Evolutionary conservation across 2,888 invertebrate genomes (phyloP), one percentile per base, ranked within the genome.

Genomic region (Deilephila elpenor): DNA sequence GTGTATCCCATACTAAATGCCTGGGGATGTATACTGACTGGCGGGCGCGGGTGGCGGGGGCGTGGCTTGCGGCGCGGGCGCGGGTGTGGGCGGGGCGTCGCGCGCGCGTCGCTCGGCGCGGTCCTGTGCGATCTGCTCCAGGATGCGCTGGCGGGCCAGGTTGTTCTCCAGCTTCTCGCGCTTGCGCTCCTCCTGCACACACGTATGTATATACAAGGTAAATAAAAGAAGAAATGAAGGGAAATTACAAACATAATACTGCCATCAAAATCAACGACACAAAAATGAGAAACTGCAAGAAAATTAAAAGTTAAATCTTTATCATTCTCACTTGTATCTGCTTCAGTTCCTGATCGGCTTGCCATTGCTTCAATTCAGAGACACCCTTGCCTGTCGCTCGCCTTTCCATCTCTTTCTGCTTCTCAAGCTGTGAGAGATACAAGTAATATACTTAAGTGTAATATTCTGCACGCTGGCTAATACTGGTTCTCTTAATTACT

Each of bases 41-140:
- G 84, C 73, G 78, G 79, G 29, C 79, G n/a, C 37, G 76, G 76
- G 51, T 77, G 70, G 59, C 74, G 53, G 19, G 76, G 76, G 74
- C 37, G 73, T 37, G n/a, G 82, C 70, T 19, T 78, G 14, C n/a
- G 76, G 74, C 5, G 79, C 74, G 56, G 79, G 67, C 3, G 34
- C 20, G 61, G 79, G 67, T 3, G 34, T 11, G 61, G 29, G 17
- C 2, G 67, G 67, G 14, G 51, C 77, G 75, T 93, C 89, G 0
- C 91, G 71, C 0, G 93, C 91, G 53, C 95, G 95, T 17, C 97
- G 88, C 84, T 97, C 97, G 0, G 96, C 96, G 83, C 97, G 96
- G 89, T 98, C 98, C 85, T 97, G 97, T 0, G 97, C 98, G 76
- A 98, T 98, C 89, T 98, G 98, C 73, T 97, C 96, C 75, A 97